Conservation (phyloP, 2,888 invertebrate species). For the Philereme vetulata region DNA sequence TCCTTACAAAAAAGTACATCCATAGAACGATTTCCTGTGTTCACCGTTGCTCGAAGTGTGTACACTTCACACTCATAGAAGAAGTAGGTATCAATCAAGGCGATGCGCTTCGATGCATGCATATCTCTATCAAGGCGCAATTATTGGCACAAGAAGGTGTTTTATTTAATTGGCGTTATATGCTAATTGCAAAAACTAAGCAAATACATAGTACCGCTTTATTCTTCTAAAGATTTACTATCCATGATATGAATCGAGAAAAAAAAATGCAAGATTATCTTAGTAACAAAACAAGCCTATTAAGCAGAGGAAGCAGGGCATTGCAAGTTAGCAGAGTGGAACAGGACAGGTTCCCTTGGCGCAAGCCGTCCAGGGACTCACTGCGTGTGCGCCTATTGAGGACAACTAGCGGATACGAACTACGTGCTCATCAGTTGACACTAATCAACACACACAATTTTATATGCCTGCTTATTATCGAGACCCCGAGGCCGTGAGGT, state of each 20-base stretch:
- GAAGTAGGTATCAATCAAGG: slow-evolving; percentile 29
- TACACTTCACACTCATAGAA: slow-evolving; percentile 9
- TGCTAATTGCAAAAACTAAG: too few species aligned
- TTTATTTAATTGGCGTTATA: too few species aligned
- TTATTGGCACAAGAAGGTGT: slow-evolving; percentile 22
- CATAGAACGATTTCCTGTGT: slow-evolving; percentile 35
- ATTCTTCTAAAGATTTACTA: too few species aligned
- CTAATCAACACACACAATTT: slow-evolving; percentile 46
- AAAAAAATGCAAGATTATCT: slow-evolving; percentile 17
- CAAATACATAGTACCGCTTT: too few species aligned
- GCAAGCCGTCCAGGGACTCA: slow-evolving; percentile 57
- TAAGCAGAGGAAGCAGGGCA: slow-evolving; percentile 55
- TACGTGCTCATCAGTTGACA: slow-evolving; percentile 54
- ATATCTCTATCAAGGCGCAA: slow-evolving; percentile 27
- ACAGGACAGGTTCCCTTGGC: slow-evolving; percentile 73
- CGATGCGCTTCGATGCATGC: slow-evolving; percentile 33
- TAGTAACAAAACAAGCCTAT: slow-evolving; percentile 16
- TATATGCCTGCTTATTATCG: slow-evolving; percentile 40
- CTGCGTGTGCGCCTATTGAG: slow-evolving; percentile 67
- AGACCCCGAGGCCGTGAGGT: slow-evolving; percentile 41
- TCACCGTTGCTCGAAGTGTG: slow-evolving; percentile 30
- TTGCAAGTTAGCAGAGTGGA: slow-evolving; percentile 70
- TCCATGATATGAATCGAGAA: neutral
- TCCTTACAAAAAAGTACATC: slow-evolving; percentile 33
- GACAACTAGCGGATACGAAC: slow-evolving; percentile 60